Base-by-base conservation (phyloP, 53 echinoderm and acorn worm genomes). In the Stichopus horrens region DNA sequence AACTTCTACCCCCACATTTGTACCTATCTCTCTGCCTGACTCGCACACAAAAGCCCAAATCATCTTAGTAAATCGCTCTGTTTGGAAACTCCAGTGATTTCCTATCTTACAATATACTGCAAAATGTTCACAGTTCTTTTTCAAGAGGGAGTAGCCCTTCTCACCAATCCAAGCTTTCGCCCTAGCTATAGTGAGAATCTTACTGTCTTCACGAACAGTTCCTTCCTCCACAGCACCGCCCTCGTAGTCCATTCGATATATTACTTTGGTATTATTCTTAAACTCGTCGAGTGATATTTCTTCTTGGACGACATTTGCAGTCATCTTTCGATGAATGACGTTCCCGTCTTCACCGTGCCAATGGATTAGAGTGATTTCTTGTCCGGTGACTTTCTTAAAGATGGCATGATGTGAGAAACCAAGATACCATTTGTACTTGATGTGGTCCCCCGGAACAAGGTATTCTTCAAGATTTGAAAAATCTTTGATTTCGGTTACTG, bases 121-220 rank as follows among this genome's bases (percentile, higher is more conserved):
- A 7, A 76, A 52, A 76, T 76, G 76, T 76, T 76, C 51, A 53
- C 76, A 76, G 20, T 76, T 76, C 0, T 23, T 76, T 10, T 21
- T 4, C 23, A 76, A 20, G 5, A 76, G 76, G 13, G 13, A 13
- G 20, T 76, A 76, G 9, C 76, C 76, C 1, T 10, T 53, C 23
- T 76, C 76, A 6, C 76, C 76, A 11, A 21, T 9, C 76, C 76
- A 76, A 11, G 76, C 76, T 5, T 76, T 76, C 13, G 76, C 76
- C 76, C 76, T 51, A 7, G 76, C 76, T 22, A 76, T 9, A 13
- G 76, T 76, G 7, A 76, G 51, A 5, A 76, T 14, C 14, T 76
- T 76, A 23, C 53, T 76, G 20, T 76, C 76, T 76, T 51, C 76
- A 8, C 53, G 7, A 37, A 76, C 53, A 16, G 13, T 76, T 23